These are phyloP conservation scores for Sphaeridia pumilis DNA, from an alignment of 2,888 invertebrate genomes.

Conservation along the genomic window DNA sequence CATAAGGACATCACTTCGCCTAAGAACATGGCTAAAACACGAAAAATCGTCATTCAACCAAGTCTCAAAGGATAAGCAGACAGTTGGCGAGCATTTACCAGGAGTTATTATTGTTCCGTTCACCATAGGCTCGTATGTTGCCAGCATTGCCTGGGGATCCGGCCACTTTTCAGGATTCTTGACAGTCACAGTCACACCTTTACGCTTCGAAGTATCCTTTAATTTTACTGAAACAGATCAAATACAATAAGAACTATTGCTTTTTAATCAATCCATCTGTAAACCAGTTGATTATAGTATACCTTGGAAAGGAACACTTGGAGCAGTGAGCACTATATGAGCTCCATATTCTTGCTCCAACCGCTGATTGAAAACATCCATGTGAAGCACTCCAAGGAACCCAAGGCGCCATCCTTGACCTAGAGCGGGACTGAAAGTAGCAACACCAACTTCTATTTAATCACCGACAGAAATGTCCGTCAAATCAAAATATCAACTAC, in stretches of 20 bases:
- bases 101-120: constrained; percentile 83
- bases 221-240: constrained; percentile 48
- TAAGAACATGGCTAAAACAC: constrained; percentile 49
- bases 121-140: constrained; percentile 77
- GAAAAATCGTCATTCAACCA: background rate
- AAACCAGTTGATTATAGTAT: constrained; percentile 31
- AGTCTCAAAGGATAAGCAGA: background rate
- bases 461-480: background rate
- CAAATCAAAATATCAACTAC: background rate
- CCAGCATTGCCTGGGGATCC: constrained; percentile 52
- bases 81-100: constrained; percentile 39
- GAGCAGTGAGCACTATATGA: constrained; percentile 69
- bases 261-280: background rate
- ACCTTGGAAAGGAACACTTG: constrained; percentile 71
- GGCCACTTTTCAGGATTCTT: constrained; percentile 69
- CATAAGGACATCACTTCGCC: constrained; percentile 60
- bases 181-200: constrained; percentile 49
- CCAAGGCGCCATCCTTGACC: constrained; percentile 83
- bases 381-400: constrained; percentile 70
- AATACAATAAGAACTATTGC: background rate
- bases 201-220: constrained; percentile 54
- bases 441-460: background rate
- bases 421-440: constrained; percentile 65
- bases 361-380: constrained; percentile 79
- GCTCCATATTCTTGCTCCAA: constrained; percentile 72